Evolutionary conservation across 2,888 invertebrate species (phyloP).

Genomic region (Anthophora plumipes): DNA sequence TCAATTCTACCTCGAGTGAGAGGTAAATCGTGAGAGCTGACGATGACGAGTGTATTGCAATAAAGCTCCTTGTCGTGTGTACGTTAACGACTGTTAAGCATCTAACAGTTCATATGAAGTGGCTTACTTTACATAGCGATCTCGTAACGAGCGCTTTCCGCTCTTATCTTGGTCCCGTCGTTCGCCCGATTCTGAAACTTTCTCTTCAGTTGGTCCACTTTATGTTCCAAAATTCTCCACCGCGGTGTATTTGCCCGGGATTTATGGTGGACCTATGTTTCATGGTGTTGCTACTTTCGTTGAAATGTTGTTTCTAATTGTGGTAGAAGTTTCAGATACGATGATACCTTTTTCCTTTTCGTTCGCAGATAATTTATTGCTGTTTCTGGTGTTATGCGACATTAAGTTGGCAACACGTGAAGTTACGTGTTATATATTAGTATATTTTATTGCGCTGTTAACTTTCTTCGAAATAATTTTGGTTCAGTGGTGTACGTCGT

Average conservation of each 20-base stretch:
- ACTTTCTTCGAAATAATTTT: too few relatives aligned
- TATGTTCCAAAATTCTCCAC: background rate
- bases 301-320: background rate
- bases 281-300: background rate
- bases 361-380: background rate
- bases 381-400: background rate
- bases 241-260: background rate
- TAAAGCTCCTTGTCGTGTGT: background rate
- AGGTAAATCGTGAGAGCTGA: background rate
- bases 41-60: background rate
- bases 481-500: background rate
- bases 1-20: background rate
- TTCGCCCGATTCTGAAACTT: background rate
- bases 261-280: constrained; percentile 6
- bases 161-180: constrained; percentile 8
- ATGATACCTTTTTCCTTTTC: background rate
- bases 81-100: constrained; percentile 17
- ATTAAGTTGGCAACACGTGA: background rate
- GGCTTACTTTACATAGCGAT: constrained; percentile 6
- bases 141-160: constrained; percentile 24
- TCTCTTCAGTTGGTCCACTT: background rate
- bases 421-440: background rate
- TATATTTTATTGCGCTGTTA: too few relatives aligned
- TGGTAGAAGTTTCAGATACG: background rate
- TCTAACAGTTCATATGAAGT: constrained; percentile 22